Evolutionary conservation across 2,797 vertebrate genomes (phyloP).

Genomic region (Hoplostethus atlanticus): DNA sequence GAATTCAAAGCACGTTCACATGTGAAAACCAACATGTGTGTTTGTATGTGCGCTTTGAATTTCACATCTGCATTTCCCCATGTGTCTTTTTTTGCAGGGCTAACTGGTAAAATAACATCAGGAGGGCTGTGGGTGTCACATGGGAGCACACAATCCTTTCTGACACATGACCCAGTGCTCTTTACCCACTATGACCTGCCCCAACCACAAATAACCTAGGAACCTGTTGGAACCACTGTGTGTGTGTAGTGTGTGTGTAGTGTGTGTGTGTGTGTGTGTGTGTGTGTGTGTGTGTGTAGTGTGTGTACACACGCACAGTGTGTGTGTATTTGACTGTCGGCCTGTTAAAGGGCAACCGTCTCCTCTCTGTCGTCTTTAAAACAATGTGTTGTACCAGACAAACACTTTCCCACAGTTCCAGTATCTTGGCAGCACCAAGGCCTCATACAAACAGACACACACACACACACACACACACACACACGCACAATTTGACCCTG

Average conservation of each 20-base stretch:
- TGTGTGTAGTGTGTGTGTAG: too few relatives aligned
- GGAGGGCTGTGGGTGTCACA: conserved; percentile 45
- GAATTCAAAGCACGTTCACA: too few relatives aligned
- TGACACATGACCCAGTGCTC: conserved; percentile 43
- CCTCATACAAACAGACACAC: neutral
- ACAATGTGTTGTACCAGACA: conserved; percentile 47
- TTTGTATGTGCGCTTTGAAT: too few relatives aligned
- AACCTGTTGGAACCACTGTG: neutral
- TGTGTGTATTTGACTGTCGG: neutral
- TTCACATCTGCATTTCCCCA: too few relatives aligned
- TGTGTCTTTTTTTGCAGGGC: too few relatives aligned
- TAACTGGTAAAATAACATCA: conserved; percentile 38
- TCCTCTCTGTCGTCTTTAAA: too few relatives aligned
- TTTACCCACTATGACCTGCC: conserved; percentile 47
- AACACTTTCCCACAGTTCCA: conserved; percentile 66
- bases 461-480: conserved; percentile 19
- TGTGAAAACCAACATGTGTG: too few relatives aligned
- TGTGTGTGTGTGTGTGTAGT: neutral
- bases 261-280: neutral
- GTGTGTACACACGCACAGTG: neutral
- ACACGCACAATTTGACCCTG: conserved; percentile 57
- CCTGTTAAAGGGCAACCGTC: too few relatives aligned
- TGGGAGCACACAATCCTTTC: conserved; percentile 44
- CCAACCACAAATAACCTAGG: conserved; percentile 50
- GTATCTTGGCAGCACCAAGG: conserved; percentile 40